Conservation (phyloP, 2,888 invertebrate genomes). For the Cheilosia pagana region DNA sequence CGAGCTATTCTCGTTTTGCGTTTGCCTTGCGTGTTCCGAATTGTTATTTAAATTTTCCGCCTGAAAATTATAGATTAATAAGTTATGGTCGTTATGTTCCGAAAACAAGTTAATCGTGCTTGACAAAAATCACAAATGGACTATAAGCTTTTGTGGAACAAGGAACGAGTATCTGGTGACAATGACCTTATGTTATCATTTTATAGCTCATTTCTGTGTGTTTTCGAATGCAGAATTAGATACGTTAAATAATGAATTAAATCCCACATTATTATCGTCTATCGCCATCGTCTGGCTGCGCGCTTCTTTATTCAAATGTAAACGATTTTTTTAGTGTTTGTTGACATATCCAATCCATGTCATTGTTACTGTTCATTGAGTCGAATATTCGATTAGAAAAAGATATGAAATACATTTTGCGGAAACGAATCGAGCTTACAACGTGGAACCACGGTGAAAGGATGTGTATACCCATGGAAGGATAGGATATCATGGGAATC, state of each 20-base stretch:
- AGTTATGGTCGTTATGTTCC: neutral
- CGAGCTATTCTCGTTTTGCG: neutral
- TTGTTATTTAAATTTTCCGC: conserved; percentile 25
- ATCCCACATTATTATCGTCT: neutral
- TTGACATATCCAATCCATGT: conserved; percentile 26
- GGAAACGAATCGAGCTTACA: conserved; percentile 5
- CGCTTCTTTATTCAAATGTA: neutral
- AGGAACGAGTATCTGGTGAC: neutral
- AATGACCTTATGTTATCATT: too few species aligned
- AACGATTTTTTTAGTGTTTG: conserved; percentile 18
- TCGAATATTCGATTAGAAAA: conserved; percentile 35
- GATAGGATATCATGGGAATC: conserved; percentile 36
- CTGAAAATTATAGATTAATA: conserved; percentile 28
- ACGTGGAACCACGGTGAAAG: neutral
- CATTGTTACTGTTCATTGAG: conserved; percentile 57
- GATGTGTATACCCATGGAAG: conserved; percentile 15
- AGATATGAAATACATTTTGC: conserved; percentile 29
- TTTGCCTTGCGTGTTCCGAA: neutral
- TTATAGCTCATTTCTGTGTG: too few species aligned
- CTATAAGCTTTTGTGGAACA: neutral
- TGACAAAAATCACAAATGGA: neutral
- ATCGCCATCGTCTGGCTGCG: too few species aligned
- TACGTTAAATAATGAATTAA: neutral
- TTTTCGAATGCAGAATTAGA: too few species aligned
- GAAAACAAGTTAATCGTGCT: conserved; percentile 17